phyloP scores from a whole-genome alignment of 2,797 vertebrate genomes.

The Catamblyrhynchus diadema region DNA sequence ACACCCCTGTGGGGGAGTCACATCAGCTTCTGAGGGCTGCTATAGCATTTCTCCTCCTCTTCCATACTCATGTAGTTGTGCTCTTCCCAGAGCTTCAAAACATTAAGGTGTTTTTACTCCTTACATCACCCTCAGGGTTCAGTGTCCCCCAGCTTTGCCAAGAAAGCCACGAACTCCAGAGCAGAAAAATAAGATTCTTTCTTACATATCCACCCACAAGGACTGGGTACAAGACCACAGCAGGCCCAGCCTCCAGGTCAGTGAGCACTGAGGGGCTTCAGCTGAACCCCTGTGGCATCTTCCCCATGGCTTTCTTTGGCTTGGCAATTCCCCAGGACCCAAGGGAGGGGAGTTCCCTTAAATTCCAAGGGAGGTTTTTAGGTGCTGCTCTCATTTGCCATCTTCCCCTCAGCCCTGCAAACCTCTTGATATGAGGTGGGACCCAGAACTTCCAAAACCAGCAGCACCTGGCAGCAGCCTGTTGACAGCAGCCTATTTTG shows the following conservation, averaged over 20 bases:
- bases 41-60: not conserved
- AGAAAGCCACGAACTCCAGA: not conserved
- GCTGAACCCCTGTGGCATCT: not conserved
- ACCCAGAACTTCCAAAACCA: not conserved
- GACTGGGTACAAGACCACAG: not conserved
- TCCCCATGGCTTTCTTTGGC: not conserved
- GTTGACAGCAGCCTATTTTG: not conserved
- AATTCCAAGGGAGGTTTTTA: not conserved
- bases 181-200: not conserved
- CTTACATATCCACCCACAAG: fast-evolving
- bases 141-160: not conserved
- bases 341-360: not conserved
- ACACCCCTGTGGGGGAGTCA: not conserved
- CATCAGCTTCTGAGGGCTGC: not conserved
- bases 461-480: not conserved
- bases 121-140: fast-evolving
- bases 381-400: not conserved
- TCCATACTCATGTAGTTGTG: not conserved
- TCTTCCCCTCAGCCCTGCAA: not conserved
- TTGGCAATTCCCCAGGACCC: not conserved
- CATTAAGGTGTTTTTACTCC: not conserved
- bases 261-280: not conserved
- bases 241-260: not conserved
- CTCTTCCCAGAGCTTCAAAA: not conserved
- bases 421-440: fast-evolving